phyloP scores from a whole-genome alignment of 2,888 invertebrate species.

The Drosophila crucigera region DNA sequence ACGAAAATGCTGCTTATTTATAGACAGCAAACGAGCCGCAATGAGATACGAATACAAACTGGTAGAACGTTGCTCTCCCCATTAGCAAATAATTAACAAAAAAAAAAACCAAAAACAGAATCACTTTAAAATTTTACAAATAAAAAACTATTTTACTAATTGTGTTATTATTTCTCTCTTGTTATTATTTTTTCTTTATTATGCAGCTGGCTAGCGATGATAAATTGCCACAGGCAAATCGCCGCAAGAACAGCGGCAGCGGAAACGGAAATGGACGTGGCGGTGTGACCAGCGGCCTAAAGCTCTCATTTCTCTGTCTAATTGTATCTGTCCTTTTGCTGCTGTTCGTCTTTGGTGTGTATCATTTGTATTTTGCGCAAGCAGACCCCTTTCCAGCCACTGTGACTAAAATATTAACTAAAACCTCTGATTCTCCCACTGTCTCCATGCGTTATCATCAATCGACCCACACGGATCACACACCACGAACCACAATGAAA shows the following conservation, averaged over 20 bases:
- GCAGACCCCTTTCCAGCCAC: background rate
- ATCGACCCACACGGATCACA: conserved; percentile 26
- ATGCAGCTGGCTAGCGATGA: conserved; percentile 76
- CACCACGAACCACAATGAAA: conserved; percentile 22
- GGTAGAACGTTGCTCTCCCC: conserved; percentile 53
- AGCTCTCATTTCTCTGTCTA: conserved; percentile 84
- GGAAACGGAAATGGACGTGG: conserved; percentile 48
- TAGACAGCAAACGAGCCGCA: conserved; percentile 42
- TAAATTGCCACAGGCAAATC: conserved; percentile 47
- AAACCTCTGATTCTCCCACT: conserved; percentile 52
- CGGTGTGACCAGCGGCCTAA: conserved; percentile 80
- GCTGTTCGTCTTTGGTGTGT: conserved; percentile 83
- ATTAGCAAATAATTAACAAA: background rate
- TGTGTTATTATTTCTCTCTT: background rate
- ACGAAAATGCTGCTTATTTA: conserved; percentile 47
- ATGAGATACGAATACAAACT: conserved; percentile 82
- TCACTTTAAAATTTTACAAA: background rate
- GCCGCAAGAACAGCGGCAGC: conserved; percentile 72
- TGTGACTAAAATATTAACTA: conserved; percentile 56
- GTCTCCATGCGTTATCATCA: conserved; percentile 51
- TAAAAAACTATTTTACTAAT: conserved; percentile 4
- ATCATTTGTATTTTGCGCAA: conserved; percentile 40
- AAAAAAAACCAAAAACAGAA: no score
- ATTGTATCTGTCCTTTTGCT: conserved; percentile 82
- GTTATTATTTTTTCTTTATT: conserved; percentile 22